phyloP scores from a whole-genome alignment of 2,888 invertebrate genomes.

The Troides aeacus region DNA sequence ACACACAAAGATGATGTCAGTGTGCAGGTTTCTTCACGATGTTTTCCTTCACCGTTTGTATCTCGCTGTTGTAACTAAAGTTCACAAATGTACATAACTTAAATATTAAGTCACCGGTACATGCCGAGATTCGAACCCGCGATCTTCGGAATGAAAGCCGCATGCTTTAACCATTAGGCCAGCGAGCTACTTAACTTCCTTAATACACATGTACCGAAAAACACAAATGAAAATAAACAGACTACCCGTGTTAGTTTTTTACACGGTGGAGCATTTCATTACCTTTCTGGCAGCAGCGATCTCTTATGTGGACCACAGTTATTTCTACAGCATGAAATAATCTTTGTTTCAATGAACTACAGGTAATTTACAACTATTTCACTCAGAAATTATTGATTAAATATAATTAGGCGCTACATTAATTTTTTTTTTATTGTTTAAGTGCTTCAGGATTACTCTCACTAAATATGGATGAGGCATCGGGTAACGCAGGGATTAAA shows the following conservation, averaged over 20 bases:
- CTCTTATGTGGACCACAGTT: constrained; percentile 44
- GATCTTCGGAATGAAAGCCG: too few species aligned
- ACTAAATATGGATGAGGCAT: constrained; percentile 40
- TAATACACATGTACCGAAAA: constrained; percentile 36
- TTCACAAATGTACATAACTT: too few species aligned
- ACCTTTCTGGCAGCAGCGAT: constrained; percentile 39
- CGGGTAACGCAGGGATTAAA: constrained; percentile 53
- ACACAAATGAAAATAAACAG: constrained; percentile 15
- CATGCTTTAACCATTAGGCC: too few species aligned
- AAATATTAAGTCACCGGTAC: too few species aligned
- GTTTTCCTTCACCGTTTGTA: too few species aligned
- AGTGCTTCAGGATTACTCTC: constrained; percentile 54
- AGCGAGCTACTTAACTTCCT: too few species aligned
- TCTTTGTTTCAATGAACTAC: constrained; percentile 54
- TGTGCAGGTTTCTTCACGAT: too few species aligned
- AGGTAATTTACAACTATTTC: constrained; percentile 34
- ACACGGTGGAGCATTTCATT: constrained; percentile 48
- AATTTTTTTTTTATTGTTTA: constrained; percentile 39
- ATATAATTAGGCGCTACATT: neutral
- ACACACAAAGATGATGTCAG: too few species aligned
- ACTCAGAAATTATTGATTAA: neutral
- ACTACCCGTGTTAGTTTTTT: constrained; percentile 46
- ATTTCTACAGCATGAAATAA: constrained; percentile 44
- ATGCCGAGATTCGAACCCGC: too few species aligned
- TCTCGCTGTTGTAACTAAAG: too few species aligned